These are phyloP conservation scores for Aphelinus atriplicis DNA, from an alignment of 1,140 invertebrate genomes.

Conservation along the genomic window DNA sequence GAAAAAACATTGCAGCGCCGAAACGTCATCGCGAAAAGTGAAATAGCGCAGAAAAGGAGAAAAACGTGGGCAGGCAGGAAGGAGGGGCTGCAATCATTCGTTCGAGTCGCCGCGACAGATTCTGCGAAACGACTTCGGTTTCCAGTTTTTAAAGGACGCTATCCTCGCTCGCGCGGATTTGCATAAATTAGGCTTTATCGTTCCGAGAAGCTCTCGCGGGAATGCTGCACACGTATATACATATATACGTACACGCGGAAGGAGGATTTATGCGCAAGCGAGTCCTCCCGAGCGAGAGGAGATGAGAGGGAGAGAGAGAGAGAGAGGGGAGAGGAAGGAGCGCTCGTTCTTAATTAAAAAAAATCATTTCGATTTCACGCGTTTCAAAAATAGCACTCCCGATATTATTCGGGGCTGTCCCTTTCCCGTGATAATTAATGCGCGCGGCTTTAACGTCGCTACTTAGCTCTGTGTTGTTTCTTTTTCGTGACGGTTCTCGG, in stretches of 20 bases:
- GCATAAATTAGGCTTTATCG: constrained; percentile 68
- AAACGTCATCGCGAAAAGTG: not conserved
- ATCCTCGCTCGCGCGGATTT: constrained; percentile 54
- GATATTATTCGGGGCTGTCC: constrained; percentile 20
- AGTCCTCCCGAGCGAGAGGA: not conserved
- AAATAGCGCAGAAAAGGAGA: not conserved
- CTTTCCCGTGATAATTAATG: constrained; percentile 31
- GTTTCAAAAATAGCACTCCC: constrained; percentile 35
- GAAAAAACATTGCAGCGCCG: too few relatives aligned
- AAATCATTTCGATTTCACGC: constrained; percentile 43
- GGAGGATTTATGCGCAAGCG: constrained; percentile 38
- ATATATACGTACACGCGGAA: constrained; percentile 14
- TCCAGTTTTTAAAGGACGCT: constrained; percentile 43
- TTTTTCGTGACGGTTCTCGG: constrained; percentile 1
- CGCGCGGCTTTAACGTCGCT: constrained; percentile 6
- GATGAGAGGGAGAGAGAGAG: constrained; percentile 7
- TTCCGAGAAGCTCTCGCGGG: constrained; percentile 59
- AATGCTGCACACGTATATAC: constrained; percentile 36
- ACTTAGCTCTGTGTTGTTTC: constrained; percentile 5
- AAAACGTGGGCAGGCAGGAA: constrained; percentile 37
- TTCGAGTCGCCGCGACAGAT: constrained; percentile 51
- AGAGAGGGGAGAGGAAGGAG: not conserved
- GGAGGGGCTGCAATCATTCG: constrained; percentile 34
- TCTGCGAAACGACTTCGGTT: constrained; percentile 58
- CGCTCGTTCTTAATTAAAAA: constrained; percentile 37